Evolutionary conservation across 2,113 vertebrate genomes (phyloP).

Genomic region (Lota lota): DNA sequence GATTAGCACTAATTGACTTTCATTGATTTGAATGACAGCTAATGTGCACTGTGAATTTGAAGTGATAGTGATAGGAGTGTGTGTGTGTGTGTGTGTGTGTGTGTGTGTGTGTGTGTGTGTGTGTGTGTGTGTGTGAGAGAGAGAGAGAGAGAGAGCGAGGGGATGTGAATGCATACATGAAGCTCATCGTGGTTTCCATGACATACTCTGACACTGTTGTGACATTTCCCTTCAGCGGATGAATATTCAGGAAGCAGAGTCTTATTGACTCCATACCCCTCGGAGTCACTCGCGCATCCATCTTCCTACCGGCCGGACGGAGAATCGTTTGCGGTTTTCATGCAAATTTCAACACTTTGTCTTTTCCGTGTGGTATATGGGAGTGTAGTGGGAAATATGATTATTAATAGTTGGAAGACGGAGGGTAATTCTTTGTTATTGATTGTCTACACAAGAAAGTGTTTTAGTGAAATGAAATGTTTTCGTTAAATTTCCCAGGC

Average conservation of each 20-base stretch:
- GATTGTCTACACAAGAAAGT: too few relatives aligned
- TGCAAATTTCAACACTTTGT: too few relatives aligned
- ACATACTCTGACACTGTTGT: background rate
- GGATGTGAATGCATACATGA: background rate
- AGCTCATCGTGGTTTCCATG: background rate
- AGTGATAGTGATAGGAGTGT: slow-evolving; percentile 1
- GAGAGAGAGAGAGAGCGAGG: background rate
- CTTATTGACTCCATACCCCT: slow-evolving; percentile 20
- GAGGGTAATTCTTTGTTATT: too few relatives aligned
- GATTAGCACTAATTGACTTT: slow-evolving; percentile 48
- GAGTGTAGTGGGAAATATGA: too few relatives aligned
- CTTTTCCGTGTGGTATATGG: too few relatives aligned
- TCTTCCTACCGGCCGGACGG: too few relatives aligned
- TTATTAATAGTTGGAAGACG: too few relatives aligned
- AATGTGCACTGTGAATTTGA: slow-evolving; percentile 29
- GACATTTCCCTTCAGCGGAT: slow-evolving; percentile 9
- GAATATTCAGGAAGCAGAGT: slow-evolving; percentile 42
- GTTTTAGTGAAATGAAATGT: too few relatives aligned
- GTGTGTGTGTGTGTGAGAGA: background rate
- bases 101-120: background rate
- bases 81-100: background rate
- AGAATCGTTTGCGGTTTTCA: too few relatives aligned
- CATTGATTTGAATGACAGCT: slow-evolving; percentile 45
- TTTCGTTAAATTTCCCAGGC: too few relatives aligned
- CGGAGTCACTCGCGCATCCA: too few relatives aligned